phyloP scores from a whole-genome alignment of 2,113 vertebrate genomes.

The Climacteris rufus region DNA sequence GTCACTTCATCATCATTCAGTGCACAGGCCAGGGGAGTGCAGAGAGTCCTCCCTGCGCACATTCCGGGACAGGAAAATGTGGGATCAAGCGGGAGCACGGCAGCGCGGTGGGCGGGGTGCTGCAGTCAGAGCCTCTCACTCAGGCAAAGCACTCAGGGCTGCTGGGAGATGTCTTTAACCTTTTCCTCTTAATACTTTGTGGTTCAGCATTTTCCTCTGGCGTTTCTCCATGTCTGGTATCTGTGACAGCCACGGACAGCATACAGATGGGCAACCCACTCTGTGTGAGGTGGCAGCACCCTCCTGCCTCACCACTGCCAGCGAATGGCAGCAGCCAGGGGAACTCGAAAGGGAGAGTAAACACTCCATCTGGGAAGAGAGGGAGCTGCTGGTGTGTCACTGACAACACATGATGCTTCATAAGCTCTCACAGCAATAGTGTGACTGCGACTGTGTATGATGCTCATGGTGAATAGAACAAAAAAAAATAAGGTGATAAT shows the following conservation, averaged over 20 bases:
- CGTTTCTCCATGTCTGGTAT: neutral
- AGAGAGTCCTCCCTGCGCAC: neutral
- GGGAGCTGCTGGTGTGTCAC: neutral
- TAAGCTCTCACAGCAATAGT: neutral
- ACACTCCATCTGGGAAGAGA: neutral
- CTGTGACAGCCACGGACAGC: neutral
- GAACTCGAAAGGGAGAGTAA: neutral
- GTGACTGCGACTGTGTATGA: neutral
- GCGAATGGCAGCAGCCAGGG: neutral
- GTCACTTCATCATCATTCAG: slow-evolving; percentile 77
- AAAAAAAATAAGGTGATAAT: neutral
- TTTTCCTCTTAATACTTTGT: neutral
- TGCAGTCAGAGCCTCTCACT: neutral
- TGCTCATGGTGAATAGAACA: neutral
- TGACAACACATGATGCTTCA: neutral
- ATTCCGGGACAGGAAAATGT: neutral
- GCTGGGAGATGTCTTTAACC: neutral
- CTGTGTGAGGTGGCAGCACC: neutral
- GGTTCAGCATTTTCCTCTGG: neutral
- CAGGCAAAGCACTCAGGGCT: rapidly evolving
- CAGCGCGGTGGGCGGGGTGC: rapidly evolving
- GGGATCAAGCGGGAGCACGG: neutral
- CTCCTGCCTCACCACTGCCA: neutral
- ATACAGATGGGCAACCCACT: neutral
- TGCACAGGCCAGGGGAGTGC: neutral